Evolutionary conservation across 2,888 invertebrate genomes (phyloP).

Genomic region (Mythimna lalbum): DNA sequence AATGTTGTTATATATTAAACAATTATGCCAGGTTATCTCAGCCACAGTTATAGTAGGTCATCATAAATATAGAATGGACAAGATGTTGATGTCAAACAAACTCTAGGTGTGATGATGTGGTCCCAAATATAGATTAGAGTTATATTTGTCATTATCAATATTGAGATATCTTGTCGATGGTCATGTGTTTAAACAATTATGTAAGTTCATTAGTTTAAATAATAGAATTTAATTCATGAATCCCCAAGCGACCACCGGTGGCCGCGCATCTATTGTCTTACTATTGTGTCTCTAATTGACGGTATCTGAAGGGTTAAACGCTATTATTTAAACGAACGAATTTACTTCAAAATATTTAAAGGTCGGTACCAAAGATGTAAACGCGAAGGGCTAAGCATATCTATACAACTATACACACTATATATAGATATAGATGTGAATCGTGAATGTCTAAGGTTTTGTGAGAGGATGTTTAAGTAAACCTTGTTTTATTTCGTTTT

Average conservation of each 20-base stretch:
- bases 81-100: constrained; percentile 24
- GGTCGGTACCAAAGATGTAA: not conserved
- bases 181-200: constrained; percentile 14
- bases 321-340: not conserved
- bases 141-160: constrained; percentile 38
- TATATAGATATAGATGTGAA: too few species aligned
- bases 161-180: constrained; percentile 11
- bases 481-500: too few species aligned
- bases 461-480: too few species aligned
- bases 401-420: not conserved
- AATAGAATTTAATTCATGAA: too few species aligned
- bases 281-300: too few species aligned
- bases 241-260: too few species aligned
- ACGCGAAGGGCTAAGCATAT: constrained; percentile 3
- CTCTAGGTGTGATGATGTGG: constrained; percentile 1
- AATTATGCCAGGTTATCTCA: not conserved
- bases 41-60: not conserved
- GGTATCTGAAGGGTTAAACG: too few species aligned
- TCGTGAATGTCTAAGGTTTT: too few species aligned
- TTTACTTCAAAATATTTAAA: constrained; percentile 22
- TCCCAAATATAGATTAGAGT: constrained; percentile 9
- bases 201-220: not conserved
- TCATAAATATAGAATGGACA: constrained; percentile 5
- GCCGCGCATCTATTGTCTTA: too few species aligned
- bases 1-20: too few species aligned